These are phyloP conservation scores for Drosophila nigromelanica DNA, from an alignment of 1,140 invertebrate species.

Conservation along the genomic window DNA sequence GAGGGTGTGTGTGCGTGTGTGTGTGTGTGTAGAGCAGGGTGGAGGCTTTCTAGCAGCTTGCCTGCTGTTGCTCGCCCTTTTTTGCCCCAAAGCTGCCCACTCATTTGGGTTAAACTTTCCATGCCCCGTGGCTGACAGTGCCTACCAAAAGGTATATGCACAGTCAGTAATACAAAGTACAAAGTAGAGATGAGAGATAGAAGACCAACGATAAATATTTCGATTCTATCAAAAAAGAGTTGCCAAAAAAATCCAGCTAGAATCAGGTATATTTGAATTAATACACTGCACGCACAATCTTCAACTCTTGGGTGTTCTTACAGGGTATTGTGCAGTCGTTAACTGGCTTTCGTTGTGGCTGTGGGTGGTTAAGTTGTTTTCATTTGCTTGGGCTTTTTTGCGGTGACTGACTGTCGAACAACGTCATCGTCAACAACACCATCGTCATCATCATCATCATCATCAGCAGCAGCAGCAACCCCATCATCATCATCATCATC, in stretches of 20 bases:
- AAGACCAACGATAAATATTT: too few species aligned
- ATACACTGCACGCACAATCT: too few species aligned
- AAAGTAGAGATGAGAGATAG: neutral
- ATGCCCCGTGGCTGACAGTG: constrained; percentile 32
- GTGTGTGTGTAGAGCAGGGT: neutral
- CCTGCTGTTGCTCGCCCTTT: constrained; percentile 1
- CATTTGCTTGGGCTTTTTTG: constrained; percentile 56
- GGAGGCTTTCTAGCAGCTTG: constrained; percentile 42
- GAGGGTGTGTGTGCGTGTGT: too few species aligned
- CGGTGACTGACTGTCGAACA: constrained; percentile 67
- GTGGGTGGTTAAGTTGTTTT: constrained; percentile 61
- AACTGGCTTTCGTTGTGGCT: constrained; percentile 25
- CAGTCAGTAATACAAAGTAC: too few species aligned
- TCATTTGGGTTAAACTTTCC: constrained; percentile 68
- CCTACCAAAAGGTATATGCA: constrained; percentile 17
- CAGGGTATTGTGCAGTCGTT: neutral
- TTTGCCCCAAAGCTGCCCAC: constrained; percentile 39
- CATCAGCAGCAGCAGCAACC: constrained; percentile 6
- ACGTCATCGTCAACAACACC: constrained; percentile 44
- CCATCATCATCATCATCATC: constrained; percentile 5
- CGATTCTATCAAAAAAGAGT: neutral
- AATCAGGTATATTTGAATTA: neutral
- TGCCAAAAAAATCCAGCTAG: neutral
- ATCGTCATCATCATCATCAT: constrained; percentile 7
- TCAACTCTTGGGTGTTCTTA: neutral